Conservation (phyloP, 53 echinoderm and acorn worm species). For the Apostichopus leukothele region DNA sequence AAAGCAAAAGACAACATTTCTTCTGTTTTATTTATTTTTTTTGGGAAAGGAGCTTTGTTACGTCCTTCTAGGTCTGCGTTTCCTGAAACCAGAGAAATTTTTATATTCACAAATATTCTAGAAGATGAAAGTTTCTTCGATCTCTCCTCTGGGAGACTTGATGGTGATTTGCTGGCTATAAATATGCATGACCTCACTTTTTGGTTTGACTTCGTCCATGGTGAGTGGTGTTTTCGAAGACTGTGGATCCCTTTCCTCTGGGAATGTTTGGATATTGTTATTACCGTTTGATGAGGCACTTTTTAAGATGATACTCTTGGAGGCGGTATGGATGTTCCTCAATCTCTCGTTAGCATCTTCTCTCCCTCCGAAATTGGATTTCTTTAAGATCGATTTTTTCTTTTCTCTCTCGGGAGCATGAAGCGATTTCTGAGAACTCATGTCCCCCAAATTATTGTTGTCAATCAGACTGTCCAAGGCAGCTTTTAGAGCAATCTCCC, state of each 20-base stretch:
- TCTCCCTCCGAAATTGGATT: not conserved
- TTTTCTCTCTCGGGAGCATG: not conserved
- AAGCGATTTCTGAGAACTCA: not conserved
- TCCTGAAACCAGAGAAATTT: no score
- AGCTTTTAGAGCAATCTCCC: not conserved
- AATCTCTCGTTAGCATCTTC: constrained; percentile 13
- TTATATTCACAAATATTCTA: not conserved
- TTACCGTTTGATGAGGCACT: not conserved
- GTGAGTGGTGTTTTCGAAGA: not conserved
- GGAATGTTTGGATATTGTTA: not conserved
- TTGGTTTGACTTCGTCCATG: not conserved
- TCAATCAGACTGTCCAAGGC: not conserved
- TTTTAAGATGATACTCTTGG: constrained; percentile 21
- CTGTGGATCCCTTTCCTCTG: not conserved
- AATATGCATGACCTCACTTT: not conserved
- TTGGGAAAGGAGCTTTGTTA: no score
- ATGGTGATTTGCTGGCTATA: constrained; percentile 36
- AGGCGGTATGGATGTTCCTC: constrained; percentile 11
- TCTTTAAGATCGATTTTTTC: not conserved
- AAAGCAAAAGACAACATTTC: no score
- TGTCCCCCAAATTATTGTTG: constrained; percentile 12
- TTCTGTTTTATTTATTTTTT: no score
- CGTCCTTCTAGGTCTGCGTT: no score
- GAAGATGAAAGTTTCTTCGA: constrained; percentile 40
- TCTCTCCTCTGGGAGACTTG: constrained; percentile 35